Evolutionary conservation across 37 sponge, comb jelly and placozoan genomes (phyloP).

Genomic region (Petrosia ficiformis): DNA sequence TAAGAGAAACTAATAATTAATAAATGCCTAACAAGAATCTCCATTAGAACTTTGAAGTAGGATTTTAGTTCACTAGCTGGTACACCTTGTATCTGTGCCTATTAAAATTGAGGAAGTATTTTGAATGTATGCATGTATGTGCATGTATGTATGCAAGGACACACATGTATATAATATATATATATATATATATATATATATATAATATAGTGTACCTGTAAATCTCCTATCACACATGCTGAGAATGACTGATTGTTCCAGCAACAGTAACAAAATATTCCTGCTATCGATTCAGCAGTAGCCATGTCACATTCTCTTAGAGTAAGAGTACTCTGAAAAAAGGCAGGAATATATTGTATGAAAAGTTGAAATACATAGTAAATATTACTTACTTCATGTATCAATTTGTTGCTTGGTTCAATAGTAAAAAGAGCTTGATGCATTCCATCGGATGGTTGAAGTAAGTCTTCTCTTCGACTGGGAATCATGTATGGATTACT

Average conservation of each 20-base stretch:
- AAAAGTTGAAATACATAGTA: background rate
- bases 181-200: background rate
- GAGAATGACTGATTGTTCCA: constrained; percentile 77
- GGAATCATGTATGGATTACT: constrained; percentile 56
- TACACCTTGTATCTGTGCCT: too few species aligned
- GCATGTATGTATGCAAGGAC: too few species aligned
- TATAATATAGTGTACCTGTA: constrained; percentile 40
- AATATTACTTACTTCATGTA: constrained; percentile 34
- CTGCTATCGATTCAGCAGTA: constrained; percentile 50
- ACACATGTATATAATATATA: background rate
- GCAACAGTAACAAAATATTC: constrained; percentile 65
- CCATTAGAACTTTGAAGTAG: constrained; percentile 63
- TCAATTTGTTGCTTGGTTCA: constrained; percentile 55
- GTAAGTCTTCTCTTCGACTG: constrained; percentile 19
- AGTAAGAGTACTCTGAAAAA: constrained; percentile 54
- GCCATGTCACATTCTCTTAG: constrained; percentile 54
- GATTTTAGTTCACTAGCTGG: constrained; percentile 56
- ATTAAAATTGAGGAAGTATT: too few species aligned
- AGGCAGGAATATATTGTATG: background rate
- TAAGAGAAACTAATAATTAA: too few species aligned
- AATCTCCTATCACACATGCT: constrained; percentile 61
- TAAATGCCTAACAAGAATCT: constrained; percentile 57
- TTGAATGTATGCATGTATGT: too few species aligned
- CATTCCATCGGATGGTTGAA: constrained; percentile 39
- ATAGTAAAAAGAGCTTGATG: constrained; percentile 38